Conservation (phyloP, 2,113 vertebrate species). For the Morphnarchus princeps region DNA sequence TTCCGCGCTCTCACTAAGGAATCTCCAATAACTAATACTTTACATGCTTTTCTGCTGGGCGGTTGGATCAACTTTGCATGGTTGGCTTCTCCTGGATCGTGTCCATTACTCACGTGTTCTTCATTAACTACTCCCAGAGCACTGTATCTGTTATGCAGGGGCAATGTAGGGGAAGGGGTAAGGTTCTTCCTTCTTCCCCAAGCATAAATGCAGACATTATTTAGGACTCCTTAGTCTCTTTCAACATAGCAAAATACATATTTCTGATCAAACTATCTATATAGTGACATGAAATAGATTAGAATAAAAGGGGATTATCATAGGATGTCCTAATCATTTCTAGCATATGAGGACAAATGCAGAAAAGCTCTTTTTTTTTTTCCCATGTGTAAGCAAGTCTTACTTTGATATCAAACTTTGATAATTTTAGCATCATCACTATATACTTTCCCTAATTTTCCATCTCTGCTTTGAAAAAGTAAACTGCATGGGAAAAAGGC, state of each 20-base stretch:
- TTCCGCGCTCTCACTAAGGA: not conserved
- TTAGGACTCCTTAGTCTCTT: not conserved
- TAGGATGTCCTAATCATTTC: fast-evolving
- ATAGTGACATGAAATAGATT: not conserved
- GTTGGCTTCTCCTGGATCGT: not conserved
- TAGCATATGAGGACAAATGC: not conserved
- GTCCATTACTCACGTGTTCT: not conserved
- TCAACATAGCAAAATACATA: not conserved
- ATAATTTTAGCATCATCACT: not conserved
- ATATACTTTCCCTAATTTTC: not conserved
- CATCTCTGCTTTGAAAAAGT: not conserved
- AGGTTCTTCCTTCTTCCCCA: not conserved
- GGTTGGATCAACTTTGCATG: not conserved
- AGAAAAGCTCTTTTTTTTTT: not conserved
- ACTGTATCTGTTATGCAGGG: not conserved
- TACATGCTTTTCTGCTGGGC: not conserved
- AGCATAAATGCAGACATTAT: not conserved
- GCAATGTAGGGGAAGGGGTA: not conserved
- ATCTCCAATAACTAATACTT: not conserved
- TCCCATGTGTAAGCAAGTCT: fast-evolving
- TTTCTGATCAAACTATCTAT: not conserved
- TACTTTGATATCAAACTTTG: not conserved
- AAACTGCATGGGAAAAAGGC: not conserved
- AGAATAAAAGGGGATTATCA: not conserved
- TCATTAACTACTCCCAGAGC: not conserved